Evolutionary conservation across 2,888 invertebrate genomes (phyloP).

Genomic region (Nomada fucata): DNA sequence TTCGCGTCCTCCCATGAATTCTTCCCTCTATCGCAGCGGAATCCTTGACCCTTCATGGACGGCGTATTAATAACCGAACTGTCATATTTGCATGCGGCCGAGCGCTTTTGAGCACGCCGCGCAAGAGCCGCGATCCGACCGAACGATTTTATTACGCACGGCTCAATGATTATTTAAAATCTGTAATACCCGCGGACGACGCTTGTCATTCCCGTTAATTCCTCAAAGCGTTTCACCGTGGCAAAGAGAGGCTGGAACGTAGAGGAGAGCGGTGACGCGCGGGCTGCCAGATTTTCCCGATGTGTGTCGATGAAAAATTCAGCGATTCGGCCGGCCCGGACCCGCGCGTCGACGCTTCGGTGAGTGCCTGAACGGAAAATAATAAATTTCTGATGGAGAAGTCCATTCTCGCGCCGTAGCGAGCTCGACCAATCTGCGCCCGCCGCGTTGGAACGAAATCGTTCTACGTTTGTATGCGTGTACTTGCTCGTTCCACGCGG

Average conservation of each 20-base stretch:
- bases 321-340: constrained; percentile 6
- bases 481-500: no score
- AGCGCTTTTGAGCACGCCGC: constrained; percentile 36
- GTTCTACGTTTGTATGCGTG: not conserved
- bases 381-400: constrained; percentile 43
- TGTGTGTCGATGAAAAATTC: constrained; percentile 53
- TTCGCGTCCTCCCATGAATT: constrained; percentile 33
- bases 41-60: constrained; percentile 20
- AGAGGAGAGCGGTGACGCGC: not conserved
- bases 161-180: constrained; percentile 49
- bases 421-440: not conserved
- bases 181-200: constrained; percentile 28
- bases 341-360: not conserved
- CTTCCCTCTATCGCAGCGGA: constrained; percentile 12
- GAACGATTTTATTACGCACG: constrained; percentile 50
- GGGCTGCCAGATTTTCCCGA: constrained; percentile 26
- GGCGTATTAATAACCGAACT: constrained; percentile 45
- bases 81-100: constrained; percentile 44
- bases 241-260: not conserved
- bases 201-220: constrained; percentile 46
- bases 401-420: constrained; percentile 14
- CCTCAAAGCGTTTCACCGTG: constrained; percentile 22
- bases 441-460: not conserved
- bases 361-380: constrained; percentile 30
- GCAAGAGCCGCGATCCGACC: constrained; percentile 9